phyloP scores from a whole-genome alignment of 2,113 vertebrate genomes.

The Numenius arquata region DNA sequence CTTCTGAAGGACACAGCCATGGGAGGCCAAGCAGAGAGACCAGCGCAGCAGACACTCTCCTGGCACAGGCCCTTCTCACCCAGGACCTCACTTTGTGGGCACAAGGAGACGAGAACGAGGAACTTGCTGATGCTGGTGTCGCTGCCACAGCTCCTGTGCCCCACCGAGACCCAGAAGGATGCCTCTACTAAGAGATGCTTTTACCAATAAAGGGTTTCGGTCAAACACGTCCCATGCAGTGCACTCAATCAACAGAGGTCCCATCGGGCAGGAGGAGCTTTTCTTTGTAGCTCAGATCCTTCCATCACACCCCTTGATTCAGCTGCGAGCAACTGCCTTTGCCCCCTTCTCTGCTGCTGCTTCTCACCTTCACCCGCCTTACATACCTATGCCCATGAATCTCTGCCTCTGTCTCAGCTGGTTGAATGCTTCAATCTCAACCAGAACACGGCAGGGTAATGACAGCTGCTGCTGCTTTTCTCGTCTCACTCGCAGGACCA shows the following conservation, averaged over 20 bases:
- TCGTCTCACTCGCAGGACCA: background rate
- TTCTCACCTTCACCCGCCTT: background rate
- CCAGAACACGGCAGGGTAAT: background rate
- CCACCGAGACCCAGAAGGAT: accelerated
- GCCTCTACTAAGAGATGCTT: background rate
- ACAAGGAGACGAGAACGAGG: accelerated
- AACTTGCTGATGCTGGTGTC: accelerated
- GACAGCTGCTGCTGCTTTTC: background rate
- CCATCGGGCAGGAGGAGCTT: background rate
- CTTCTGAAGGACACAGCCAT: background rate
- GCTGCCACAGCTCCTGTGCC: accelerated
- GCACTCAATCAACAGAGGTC: background rate
- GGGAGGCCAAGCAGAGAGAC: background rate
- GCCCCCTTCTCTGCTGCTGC: background rate
- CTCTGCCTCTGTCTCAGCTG: background rate
- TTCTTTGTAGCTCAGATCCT: accelerated
- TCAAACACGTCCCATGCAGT: background rate
- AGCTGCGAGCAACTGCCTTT: background rate
- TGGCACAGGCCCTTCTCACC: background rate
- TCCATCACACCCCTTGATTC: background rate
- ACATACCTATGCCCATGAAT: accelerated
- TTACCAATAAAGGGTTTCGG: background rate
- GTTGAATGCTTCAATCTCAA: background rate
- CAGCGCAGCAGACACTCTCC: background rate
- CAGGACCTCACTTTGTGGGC: background rate